Conservation (phyloP, 2,888 invertebrate genomes). For the Orthosia incerta region DNA sequence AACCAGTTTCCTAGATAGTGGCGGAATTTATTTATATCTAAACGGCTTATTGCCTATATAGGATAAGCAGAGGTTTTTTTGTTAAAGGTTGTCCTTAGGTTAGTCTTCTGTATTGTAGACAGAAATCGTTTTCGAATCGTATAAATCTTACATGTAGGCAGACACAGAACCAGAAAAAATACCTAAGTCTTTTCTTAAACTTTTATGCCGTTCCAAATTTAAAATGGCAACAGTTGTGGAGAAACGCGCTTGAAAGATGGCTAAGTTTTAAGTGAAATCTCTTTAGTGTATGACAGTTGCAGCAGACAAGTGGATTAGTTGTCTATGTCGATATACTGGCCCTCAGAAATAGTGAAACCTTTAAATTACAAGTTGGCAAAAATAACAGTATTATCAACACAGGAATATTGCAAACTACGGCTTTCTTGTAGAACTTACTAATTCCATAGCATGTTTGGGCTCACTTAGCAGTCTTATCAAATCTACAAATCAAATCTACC, state of each 20-base stretch:
- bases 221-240: neutral
- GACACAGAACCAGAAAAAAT: neutral
- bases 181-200: neutral
- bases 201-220: neutral
- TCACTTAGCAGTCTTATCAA: neutral
- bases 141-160: neutral
- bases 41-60: conserved; percentile 34
- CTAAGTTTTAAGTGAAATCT: no score
- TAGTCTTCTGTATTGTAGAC: neutral
- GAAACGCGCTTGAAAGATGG: no score
- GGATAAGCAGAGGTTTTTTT: conserved; percentile 2
- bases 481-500: neutral
- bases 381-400: neutral
- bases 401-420: neutral
- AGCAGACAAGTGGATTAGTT: no score
- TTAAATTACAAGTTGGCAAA: no score
- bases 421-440: no score
- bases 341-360: no score
- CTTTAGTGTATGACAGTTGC: no score
- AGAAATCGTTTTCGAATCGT: conserved; percentile 7
- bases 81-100: neutral
- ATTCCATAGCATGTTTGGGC: neutral
- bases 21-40: conserved; percentile 50
- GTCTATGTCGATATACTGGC: no score
- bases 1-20: conserved; percentile 44